Percentiles rank a stretch among this genome's conserved stretches.
phyloP scores from a whole-genome alignment of 2,113 vertebrate species.

The Petroica traversi region DNA sequence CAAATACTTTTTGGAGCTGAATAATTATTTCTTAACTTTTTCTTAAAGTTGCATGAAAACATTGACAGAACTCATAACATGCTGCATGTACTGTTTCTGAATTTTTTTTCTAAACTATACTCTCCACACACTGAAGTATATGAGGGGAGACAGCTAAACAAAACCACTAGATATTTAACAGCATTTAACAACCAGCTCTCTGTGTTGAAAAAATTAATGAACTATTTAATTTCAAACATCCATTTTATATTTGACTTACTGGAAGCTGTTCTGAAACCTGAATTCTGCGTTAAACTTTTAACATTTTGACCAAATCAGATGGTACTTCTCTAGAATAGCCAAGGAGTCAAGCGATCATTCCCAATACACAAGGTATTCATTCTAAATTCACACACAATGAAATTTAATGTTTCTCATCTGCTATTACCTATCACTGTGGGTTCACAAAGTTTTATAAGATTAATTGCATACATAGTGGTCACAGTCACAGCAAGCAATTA shows the following conservation, averaged over 20 bases:
- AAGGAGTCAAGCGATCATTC: background rate
- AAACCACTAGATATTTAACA: background rate
- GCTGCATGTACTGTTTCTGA: background rate
- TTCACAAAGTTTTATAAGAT: background rate
- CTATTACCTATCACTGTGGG: background rate
- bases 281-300: background rate
- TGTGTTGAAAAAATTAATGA: background rate
- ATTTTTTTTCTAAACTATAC: background rate
- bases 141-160: background rate
- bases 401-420: background rate
- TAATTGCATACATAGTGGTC: background rate
- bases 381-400: background rate
- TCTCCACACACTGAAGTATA: background rate
- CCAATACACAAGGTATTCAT: background rate
- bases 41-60: background rate
- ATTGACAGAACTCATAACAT: background rate
- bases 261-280: background rate
- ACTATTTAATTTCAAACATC: background rate
- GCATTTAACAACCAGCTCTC: background rate
- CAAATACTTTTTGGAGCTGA: background rate
- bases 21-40: background rate
- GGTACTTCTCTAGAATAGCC: background rate
- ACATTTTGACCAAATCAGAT: background rate
- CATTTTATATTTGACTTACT: background rate
- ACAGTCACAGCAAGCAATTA: background rate